Evolutionary conservation across 2,113 vertebrate genomes (phyloP).

Genomic region (Centropristis striata): DNA sequence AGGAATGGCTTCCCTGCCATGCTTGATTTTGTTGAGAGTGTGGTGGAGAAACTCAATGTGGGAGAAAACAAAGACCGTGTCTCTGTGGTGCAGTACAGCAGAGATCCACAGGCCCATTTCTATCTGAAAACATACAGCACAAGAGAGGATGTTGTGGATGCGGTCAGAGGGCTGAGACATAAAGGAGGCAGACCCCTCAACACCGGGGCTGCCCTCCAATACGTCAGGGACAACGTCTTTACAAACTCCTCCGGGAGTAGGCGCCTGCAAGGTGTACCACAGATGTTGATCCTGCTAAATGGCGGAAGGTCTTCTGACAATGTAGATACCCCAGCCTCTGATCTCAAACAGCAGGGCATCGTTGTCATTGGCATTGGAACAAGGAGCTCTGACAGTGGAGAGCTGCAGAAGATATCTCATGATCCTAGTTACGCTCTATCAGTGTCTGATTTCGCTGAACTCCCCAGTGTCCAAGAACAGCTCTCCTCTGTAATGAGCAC

Average conservation of each 20-base stretch:
- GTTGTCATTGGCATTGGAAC: conserved; percentile 49
- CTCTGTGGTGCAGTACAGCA: conserved; percentile 69
- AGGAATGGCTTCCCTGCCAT: conserved; percentile 49
- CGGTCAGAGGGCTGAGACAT: conserved; percentile 52
- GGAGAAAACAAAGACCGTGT: conserved; percentile 62
- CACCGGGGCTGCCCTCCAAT: conserved; percentile 84
- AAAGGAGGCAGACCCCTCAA: conserved; percentile 83
- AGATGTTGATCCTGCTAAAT: conserved; percentile 81
- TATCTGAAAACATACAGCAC: conserved; percentile 60
- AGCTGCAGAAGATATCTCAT: conserved; percentile 60
- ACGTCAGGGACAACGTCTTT: conserved; percentile 82
- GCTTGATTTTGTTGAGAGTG: conserved; percentile 52
- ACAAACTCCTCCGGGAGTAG: conserved; percentile 87
- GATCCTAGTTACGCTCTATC: conserved; percentile 39
- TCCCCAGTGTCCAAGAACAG: no score
- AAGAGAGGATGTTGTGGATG: conserved; percentile 48
- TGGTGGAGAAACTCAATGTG: conserved; percentile 64
- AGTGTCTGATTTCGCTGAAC: conserved; percentile 69
- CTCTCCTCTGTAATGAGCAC: conserved; percentile 32
- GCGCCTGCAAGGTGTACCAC: conserved; percentile 83
- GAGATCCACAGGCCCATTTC: conserved; percentile 59
- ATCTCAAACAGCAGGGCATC: conserved; percentile 62
- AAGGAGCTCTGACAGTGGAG: conserved; percentile 36
- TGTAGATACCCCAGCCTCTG: conserved; percentile 59
- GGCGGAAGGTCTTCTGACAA: conserved; percentile 70